Conservation (phyloP, 2,888 invertebrate species). For the Drosophila prolongata region DNA sequence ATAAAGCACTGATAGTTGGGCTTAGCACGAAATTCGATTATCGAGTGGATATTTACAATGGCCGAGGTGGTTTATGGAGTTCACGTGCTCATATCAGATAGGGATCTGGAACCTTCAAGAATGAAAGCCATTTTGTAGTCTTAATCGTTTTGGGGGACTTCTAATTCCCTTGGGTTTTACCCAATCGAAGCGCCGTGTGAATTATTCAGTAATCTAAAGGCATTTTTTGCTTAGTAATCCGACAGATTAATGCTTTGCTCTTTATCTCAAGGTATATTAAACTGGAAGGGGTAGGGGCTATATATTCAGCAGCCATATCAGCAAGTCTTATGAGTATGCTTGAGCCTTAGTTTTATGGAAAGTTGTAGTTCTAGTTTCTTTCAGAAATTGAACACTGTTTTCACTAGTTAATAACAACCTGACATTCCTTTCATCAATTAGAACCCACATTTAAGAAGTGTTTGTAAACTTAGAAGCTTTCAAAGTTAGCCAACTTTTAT, state of each 20-base stretch:
- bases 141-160: neutral
- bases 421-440: neutral
- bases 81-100: conserved; percentile 15
- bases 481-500: conserved; percentile 7
- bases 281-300: neutral
- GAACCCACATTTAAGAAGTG: no score
- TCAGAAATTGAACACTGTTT: conserved; percentile 1
- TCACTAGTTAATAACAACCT: neutral
- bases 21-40: conserved; percentile 15
- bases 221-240: conserved; percentile 12
- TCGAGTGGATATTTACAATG: conserved; percentile 31
- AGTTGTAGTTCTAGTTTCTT: neutral
- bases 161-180: neutral
- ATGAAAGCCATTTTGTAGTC: neutral
- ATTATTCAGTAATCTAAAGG: neutral
- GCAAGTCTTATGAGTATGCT: neutral
- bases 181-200: neutral
- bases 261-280: conserved; percentile 8
- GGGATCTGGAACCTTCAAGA: conserved; percentile 9
- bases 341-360: conserved; percentile 1
- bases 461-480: neutral
- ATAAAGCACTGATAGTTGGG: conserved; percentile 23
- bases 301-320: neutral
- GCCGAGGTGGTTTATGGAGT: conserved; percentile 11
- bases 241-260: neutral